These are phyloP conservation scores for Zoanthus solanderi DNA, from an alignment of 92 coral and sea anemone species.

Conservation along the genomic window DNA sequence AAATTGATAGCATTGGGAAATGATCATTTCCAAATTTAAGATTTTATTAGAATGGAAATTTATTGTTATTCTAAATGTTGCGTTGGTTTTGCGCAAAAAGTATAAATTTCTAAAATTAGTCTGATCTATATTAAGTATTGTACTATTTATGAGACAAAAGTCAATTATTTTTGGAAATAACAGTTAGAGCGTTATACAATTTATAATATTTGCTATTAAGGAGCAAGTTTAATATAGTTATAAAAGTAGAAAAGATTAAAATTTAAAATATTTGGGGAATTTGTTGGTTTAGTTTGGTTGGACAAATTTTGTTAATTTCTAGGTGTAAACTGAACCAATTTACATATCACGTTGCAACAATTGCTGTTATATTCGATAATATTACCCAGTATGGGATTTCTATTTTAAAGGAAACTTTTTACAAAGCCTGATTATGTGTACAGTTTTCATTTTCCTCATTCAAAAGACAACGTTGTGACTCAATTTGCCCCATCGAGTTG, in stretches of 20 bases:
- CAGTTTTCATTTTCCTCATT: too few relatives aligned
- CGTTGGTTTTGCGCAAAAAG: not conserved
- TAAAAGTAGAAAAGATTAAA: not conserved
- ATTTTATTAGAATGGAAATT: slow-evolving; percentile 14
- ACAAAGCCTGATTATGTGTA: not conserved
- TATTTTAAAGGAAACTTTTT: not conserved
- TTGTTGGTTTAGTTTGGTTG: not conserved
- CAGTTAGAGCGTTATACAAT: not conserved
- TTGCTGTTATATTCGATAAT: too few relatives aligned
- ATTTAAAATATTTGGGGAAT: not conserved
- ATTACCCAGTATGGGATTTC: not conserved
- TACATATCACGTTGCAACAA: not conserved
- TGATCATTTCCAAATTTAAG: not conserved
- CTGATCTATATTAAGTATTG: not conserved
- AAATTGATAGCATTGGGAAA: not conserved
- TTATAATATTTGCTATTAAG: not conserved
- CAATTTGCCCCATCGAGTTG: too few relatives aligned
- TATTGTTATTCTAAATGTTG: not conserved
- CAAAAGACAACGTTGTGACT: too few relatives aligned
- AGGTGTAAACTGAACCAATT: not conserved
- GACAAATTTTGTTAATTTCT: not conserved
- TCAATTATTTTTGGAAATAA: slow-evolving; percentile 22
- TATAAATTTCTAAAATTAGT: slow-evolving; percentile 6
- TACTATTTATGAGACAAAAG: slow-evolving; percentile 14
- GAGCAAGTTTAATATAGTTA: not conserved